Conservation (phyloP, 2,797 vertebrate species). For the Silurus aristotelis region DNA sequence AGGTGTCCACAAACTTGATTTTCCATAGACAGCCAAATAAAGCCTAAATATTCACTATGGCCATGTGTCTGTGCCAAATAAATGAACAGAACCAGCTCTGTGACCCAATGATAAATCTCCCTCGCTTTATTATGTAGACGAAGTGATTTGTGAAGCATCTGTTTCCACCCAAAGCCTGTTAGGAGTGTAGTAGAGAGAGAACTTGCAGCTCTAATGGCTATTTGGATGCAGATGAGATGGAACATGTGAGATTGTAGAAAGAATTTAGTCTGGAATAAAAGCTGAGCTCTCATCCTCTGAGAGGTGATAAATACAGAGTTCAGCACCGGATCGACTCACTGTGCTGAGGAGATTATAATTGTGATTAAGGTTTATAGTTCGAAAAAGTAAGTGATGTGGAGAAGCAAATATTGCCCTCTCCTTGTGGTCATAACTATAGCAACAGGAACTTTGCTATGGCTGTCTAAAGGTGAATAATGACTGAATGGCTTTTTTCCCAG, state of each 20-base stretch:
- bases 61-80: conserved; percentile 1
- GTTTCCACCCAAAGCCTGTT: conserved; percentile 64
- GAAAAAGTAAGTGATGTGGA: not conserved
- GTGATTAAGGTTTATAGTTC: conserved; percentile 4
- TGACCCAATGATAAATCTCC: conserved; percentile 45
- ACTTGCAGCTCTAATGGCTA: conserved; percentile 58
- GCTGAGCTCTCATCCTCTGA: conserved; percentile 23
- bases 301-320: conserved; percentile 6
- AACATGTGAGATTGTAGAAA: conserved; percentile 50
- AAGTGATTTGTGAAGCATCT: conserved; percentile 67
- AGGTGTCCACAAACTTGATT: no score
- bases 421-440: not conserved
- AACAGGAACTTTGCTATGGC: not conserved
- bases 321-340: not conserved
- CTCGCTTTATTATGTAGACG: conserved; percentile 65
- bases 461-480: not conserved
- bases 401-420: not conserved
- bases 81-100: conserved; percentile 20
- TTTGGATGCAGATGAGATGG: conserved; percentile 64
- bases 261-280: conserved; percentile 49
- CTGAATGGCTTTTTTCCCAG: not conserved
- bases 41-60: not conserved
- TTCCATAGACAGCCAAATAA: not conserved
- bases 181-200: conserved; percentile 54
- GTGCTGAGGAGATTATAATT: not conserved